Percentiles rank a stretch among this genome's conserved stretches.
phyloP scores from a whole-genome alignment of 2,113 vertebrate species.

The Actenoides hombroni region DNA sequence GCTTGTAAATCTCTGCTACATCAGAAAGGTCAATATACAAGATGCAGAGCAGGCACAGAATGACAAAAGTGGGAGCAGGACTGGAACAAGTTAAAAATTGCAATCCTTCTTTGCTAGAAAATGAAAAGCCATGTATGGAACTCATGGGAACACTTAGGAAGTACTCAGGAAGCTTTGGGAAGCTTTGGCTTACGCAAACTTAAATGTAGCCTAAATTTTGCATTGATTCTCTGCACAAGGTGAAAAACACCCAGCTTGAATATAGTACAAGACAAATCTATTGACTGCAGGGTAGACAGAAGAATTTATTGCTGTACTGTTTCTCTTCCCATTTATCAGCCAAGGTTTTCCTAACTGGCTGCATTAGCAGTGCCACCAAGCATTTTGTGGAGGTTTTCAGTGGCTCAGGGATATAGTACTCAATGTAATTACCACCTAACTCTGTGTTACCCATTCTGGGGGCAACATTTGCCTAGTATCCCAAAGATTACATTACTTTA shows the following conservation, averaged over 20 bases:
- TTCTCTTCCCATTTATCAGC: conserved; percentile 37
- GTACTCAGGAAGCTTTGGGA: conserved; percentile 22
- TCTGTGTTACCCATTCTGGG: neutral
- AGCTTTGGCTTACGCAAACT: neutral
- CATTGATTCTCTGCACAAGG: conserved; percentile 1
- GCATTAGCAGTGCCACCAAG: conserved; percentile 15
- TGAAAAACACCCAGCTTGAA: conserved; percentile 19
- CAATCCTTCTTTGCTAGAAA: conserved; percentile 1
- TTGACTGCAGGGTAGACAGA: neutral
- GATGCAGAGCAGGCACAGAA: conserved; percentile 23
- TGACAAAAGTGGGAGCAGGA: neutral
- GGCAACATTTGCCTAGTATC: neutral
- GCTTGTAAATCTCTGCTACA: conserved; percentile 52
- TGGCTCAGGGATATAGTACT: conserved; percentile 10
- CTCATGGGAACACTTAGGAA: conserved; percentile 1
- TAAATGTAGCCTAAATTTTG: conserved; percentile 13
- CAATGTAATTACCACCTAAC: neutral
- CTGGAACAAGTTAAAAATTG: conserved; percentile 26
- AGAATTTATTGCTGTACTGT: conserved; percentile 35
- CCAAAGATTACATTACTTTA: neutral
- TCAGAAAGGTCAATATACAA: conserved; percentile 59
- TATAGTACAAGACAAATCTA: conserved; percentile 21
- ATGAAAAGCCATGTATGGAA: conserved; percentile 10
- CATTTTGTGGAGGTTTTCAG: conserved; percentile 13
- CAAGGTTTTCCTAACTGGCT: conserved; percentile 8